A percentile compares a stretch with the other conserved stretches of the same genome.
phyloP scores from a whole-genome alignment of 64 coral and sea anemone species.

The Stichodactyla helianthus region DNA sequence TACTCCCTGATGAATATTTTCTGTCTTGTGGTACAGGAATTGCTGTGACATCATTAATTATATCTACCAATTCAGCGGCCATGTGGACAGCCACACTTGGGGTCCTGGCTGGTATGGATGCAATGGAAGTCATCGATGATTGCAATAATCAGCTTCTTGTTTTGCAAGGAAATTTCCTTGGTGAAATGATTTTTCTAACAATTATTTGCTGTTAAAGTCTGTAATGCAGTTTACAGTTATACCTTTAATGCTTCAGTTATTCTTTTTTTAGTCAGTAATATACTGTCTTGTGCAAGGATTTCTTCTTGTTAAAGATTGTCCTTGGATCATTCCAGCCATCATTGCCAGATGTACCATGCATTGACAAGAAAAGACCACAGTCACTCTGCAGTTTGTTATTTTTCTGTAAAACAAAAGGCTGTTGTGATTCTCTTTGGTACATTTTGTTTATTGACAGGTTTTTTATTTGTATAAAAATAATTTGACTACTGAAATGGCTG shows the following conservation, averaged over 20 bases:
- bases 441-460: no score
- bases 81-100: conserved; percentile 26
- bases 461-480: no score
- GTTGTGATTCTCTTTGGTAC: no score
- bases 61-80: conserved; percentile 13
- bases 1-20: background rate
- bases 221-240: no score
- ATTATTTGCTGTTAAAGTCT: no score
- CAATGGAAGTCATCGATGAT: conserved; percentile 46
- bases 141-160: conserved; percentile 23
- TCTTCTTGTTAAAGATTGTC: background rate
- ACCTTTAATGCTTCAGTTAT: background rate
- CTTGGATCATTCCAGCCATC: background rate
- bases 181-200: no score
- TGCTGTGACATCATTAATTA: background rate
- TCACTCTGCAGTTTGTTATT: conserved; percentile 5
- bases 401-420: no score
- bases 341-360: background rate
- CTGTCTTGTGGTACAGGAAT: background rate
- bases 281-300: background rate
- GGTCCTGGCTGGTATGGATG: conserved; percentile 32
- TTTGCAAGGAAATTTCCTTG: no score
- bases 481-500: no score
- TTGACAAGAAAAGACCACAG: background rate
- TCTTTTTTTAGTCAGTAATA: background rate